Conservation (phyloP, 2,797 vertebrate species). For the Remorina albescens region DNA sequence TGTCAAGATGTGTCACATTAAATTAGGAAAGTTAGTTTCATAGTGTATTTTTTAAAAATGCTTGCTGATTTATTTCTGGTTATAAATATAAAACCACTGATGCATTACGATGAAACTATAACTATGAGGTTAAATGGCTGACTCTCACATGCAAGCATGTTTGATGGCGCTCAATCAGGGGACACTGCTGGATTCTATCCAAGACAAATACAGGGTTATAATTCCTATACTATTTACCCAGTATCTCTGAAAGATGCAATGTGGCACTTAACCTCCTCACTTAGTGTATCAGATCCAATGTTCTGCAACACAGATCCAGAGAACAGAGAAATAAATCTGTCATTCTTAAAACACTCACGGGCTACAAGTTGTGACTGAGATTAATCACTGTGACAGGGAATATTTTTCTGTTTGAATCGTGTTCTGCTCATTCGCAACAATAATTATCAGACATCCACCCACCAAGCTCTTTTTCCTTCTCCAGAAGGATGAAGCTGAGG, state of each 20-base stretch:
- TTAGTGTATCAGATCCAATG: background rate
- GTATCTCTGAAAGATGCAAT: background rate
- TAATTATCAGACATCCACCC: slow-evolving; percentile 41
- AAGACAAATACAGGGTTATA: background rate
- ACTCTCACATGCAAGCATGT: background rate
- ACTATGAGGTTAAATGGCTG: no score
- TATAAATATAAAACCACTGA: background rate
- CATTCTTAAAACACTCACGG: background rate
- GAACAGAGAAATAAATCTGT: background rate
- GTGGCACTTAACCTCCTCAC: background rate
- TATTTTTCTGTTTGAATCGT: background rate
- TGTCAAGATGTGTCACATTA: no score
- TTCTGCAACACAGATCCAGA: background rate
- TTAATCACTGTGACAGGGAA: background rate
- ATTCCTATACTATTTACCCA: background rate
- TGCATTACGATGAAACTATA: background rate
- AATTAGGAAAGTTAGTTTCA: no score
- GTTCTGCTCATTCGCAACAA: background rate
- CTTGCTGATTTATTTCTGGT: background rate
- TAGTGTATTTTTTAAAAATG: background rate
- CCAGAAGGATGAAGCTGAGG: slow-evolving; percentile 90
- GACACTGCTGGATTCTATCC: background rate
- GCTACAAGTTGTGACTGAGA: background rate
- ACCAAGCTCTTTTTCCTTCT: slow-evolving; percentile 95
- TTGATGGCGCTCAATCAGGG: background rate